Evolutionary conservation across 2,113 vertebrate genomes (phyloP), one percentile per base, ranked within the genome.

Genomic region (Thamnaconus septentrionalis): DNA sequence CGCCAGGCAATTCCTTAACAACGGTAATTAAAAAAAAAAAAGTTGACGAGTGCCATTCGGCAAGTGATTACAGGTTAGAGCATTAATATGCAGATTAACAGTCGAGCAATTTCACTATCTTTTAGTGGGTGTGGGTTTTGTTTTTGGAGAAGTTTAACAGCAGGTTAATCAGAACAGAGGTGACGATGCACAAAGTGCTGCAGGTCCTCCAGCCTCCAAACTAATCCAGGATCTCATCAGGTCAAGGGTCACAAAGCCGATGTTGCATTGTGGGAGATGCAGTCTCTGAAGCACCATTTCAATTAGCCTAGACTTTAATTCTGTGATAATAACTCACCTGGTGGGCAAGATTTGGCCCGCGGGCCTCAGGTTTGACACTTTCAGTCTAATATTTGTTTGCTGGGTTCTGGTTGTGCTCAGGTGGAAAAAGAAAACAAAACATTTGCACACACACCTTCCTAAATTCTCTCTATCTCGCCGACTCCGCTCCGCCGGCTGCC

Each of bases 1-100:
- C 50, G 18, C 60, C 41, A 61, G 71, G 61, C 64, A 48, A 52
- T 61, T 65, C 41, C 49, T 46, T 1, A 81, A 58, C 63, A 70
- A 66, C 41, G 39, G 40, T 56, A 56, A 67, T 66, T 70, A 40
- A 60, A 66, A 74, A 51, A 31, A 8, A 8, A 45, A 31, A 11
- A 5, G 39, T 41, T 5, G 45, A 9, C 39, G 42, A 44, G 46
- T 8, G 10, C 50, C 54, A 41, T 31, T 31, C 8, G 10, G 1
- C n/a, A 9, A 11, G 48, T 50, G 48, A 66, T 74, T 43, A 52
- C 10, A 67, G 62, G 55, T 54, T 48, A 53, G 53, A 43, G 53
- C 55, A 54, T 66, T 69, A 53, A 49, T 59, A 53, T 62, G 61
- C 53, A 54, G 54, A 69, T 65, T 0, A 47, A 51, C 10, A 47